phyloP scores from a whole-genome alignment of 2,888 invertebrate species.

The Megamerina dolium region DNA sequence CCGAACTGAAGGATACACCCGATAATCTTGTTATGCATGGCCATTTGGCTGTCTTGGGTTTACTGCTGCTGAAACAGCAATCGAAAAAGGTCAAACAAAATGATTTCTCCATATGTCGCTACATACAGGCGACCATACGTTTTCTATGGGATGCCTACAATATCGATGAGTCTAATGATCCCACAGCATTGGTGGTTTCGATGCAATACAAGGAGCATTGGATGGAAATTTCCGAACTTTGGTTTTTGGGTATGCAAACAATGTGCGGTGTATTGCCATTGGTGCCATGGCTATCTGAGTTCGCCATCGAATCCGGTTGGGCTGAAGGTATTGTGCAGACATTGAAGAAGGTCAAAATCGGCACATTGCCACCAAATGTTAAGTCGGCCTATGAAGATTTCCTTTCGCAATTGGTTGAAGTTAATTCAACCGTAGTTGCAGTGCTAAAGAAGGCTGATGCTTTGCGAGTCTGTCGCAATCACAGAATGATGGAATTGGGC shows the following conservation, averaged over 20 bases:
- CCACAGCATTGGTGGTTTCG: conserved; percentile 73
- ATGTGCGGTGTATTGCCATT: conserved; percentile 74
- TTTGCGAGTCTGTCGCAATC: conserved; percentile 75
- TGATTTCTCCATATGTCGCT: conserved; percentile 82
- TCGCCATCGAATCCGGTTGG: conserved; percentile 91
- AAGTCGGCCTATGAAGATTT: conserved; percentile 89
- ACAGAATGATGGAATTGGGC: conserved; percentile 82
- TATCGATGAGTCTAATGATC: conserved; percentile 81
- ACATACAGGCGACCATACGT: conserved; percentile 81
- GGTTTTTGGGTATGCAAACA: conserved; percentile 93
- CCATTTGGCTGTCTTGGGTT: conserved; percentile 74
- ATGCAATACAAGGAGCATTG: conserved; percentile 82
- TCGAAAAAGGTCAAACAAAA: conserved; percentile 78
- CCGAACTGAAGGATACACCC: conserved; percentile 74
- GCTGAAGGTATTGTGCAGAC: conserved; percentile 79
- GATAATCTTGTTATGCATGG: conserved; percentile 82
- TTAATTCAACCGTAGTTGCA: conserved; percentile 66
- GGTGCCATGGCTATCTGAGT: conserved; percentile 85
- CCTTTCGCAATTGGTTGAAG: conserved; percentile 75
- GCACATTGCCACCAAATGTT: conserved; percentile 73
- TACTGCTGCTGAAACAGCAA: conserved; percentile 77
- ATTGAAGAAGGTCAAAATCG: conserved; percentile 75
- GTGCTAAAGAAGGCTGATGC: conserved; percentile 79
- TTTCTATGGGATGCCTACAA: conserved; percentile 91
- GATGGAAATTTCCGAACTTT: conserved; percentile 84